Evolutionary conservation across 2,888 invertebrate genomes (phyloP).

Genomic region (Sinhomidia bicolor): DNA sequence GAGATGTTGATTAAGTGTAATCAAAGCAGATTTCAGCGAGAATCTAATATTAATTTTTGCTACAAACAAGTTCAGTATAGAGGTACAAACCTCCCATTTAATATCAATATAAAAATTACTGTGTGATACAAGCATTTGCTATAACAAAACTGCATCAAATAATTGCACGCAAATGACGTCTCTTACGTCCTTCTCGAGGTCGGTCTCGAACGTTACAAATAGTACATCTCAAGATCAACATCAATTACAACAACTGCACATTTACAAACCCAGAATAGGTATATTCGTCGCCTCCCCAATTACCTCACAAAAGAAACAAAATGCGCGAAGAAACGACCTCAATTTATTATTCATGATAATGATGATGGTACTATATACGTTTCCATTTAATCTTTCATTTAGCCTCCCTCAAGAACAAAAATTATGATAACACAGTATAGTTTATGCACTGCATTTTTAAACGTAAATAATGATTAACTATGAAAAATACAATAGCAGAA

Average conservation of each 20-base stretch:
- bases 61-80: too few relatives aligned
- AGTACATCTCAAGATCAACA: neutral
- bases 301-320: neutral
- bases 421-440: neutral
- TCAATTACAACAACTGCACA: neutral
- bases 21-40: too few relatives aligned
- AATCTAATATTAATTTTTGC: too few relatives aligned
- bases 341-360: conserved; percentile 37
- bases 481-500: neutral
- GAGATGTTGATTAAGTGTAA: too few relatives aligned
- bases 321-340: neutral
- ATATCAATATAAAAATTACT: too few relatives aligned
- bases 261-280: too few relatives aligned
- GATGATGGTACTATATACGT: too few relatives aligned
- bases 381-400: conserved; percentile 14
- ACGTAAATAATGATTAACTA: neutral
- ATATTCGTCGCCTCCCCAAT: neutral
- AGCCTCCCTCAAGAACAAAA: conserved; percentile 6
- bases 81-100: too few relatives aligned
- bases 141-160: neutral
- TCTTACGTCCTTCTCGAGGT: neutral
- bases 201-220: neutral
- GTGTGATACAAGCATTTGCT: neutral
- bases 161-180: neutral
- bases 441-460: neutral